phyloP scores from a whole-genome alignment of 2,113 vertebrate genomes.

The Nyctibius bracteatus region DNA sequence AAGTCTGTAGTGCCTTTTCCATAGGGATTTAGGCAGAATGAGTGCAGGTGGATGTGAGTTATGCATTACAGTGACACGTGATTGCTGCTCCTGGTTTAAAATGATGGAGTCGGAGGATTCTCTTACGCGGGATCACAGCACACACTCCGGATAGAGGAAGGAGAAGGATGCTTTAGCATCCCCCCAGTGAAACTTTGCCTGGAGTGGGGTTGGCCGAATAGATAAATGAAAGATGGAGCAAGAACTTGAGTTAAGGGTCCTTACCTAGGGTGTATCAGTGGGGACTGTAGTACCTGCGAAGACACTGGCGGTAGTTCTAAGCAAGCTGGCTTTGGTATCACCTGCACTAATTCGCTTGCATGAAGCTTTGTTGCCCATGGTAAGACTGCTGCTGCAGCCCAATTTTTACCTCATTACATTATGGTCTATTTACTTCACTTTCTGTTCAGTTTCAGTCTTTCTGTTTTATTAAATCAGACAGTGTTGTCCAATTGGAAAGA shows the following conservation, averaged over 20 bases:
- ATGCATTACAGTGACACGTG: neutral
- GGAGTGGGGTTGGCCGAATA: neutral
- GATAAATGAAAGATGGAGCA: neutral
- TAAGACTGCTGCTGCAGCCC: neutral
- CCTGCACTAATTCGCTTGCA: accelerated
- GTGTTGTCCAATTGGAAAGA: neutral
- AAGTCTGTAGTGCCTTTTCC: neutral
- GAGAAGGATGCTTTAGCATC: neutral
- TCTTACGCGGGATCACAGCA: neutral
- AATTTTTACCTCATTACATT: neutral
- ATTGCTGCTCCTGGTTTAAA: neutral
- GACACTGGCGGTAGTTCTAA: neutral
- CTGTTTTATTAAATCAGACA: neutral
- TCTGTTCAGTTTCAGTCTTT: neutral
- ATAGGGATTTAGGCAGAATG: neutral
- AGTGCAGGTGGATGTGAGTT: neutral
- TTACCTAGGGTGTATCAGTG: accelerated
- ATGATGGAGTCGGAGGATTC: neutral
- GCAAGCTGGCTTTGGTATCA: neutral
- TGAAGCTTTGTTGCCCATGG: neutral
- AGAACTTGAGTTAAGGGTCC: neutral
- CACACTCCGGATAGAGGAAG: accelerated
- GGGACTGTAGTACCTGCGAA: accelerated
- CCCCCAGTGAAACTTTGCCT: neutral
- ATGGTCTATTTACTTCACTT: neutral